These are phyloP conservation scores for Rhagium mordax DNA, from an alignment of 2,888 invertebrate genomes.

Conservation along the genomic window DNA sequence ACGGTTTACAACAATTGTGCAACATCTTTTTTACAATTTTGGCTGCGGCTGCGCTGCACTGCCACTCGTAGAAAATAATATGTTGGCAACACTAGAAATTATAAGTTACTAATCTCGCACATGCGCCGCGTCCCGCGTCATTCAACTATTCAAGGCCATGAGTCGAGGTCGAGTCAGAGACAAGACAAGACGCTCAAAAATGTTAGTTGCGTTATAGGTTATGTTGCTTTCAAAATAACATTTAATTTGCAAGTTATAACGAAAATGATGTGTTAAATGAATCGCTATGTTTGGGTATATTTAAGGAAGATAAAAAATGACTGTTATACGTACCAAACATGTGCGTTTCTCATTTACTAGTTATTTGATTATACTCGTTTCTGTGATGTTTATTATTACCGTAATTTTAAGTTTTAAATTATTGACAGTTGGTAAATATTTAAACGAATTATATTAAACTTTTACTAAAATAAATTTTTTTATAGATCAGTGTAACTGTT, in stretches of 20 bases:
- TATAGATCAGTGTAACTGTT: conserved; percentile 63
- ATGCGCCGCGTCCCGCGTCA: no score
- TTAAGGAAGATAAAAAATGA: conserved; percentile 31
- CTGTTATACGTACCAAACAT: conserved; percentile 37
- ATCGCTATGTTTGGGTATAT: conserved; percentile 25
- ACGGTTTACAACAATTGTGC: no score
- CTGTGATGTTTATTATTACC: conserved; percentile 59
- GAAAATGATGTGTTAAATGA: not conserved
- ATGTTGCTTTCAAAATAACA: not conserved
- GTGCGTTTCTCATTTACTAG: conserved; percentile 51
- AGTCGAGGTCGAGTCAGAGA: no score
- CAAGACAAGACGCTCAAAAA: no score
- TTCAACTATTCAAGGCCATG: no score
- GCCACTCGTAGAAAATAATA: no score
- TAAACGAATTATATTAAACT: not conserved
- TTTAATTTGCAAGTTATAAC: not conserved
- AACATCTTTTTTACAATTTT: no score
- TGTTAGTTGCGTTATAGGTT: no score
- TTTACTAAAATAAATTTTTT: conserved; percentile 38
- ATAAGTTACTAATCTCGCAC: no score
- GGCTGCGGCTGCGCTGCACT: no score
- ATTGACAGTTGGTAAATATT: conserved; percentile 61
- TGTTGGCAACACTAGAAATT: no score
- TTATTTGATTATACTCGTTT: conserved; percentile 53
- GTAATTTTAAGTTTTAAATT: conserved; percentile 62